These are phyloP conservation scores for Ernsta delagoae DNA, from an alignment of 2,888 invertebrate species.

Conservation along the genomic window DNA sequence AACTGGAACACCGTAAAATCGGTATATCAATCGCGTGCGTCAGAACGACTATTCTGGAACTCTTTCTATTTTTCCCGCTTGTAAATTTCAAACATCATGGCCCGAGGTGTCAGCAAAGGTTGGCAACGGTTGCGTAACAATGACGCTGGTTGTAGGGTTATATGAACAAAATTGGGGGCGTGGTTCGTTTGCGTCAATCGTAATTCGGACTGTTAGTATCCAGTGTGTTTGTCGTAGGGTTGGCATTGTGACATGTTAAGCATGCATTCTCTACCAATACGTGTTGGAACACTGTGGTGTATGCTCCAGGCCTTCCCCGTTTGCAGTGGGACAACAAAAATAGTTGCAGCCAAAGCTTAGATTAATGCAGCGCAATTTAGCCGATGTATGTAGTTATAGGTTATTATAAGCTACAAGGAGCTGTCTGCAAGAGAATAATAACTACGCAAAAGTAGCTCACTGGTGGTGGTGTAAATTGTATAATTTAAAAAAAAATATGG, in stretches of 20 bases:
- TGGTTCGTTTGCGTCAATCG: slow-evolving; percentile 47
- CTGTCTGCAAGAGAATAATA: too few relatives aligned
- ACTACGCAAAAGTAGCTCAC: too few relatives aligned
- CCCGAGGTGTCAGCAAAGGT: slow-evolving; percentile 44
- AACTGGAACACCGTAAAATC: background rate
- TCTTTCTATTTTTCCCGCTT: slow-evolving; percentile 1
- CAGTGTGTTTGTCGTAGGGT: background rate
- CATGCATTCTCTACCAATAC: too few relatives aligned
- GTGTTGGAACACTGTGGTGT: too few relatives aligned
- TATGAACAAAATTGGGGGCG: slow-evolving; percentile 50
- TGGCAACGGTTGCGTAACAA: slow-evolving; percentile 38
- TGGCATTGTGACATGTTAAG: background rate
- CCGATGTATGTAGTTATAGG: too few relatives aligned
- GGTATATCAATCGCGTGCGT: slow-evolving; percentile 6
- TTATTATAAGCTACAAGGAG: too few relatives aligned
- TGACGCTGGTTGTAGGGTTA: slow-evolving; percentile 47
- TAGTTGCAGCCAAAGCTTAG: too few relatives aligned
- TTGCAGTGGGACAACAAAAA: too few relatives aligned
- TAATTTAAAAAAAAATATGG: too few relatives aligned
- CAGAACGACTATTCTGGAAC: background rate
- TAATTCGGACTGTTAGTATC: slow-evolving; percentile 23
- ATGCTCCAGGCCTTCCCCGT: too few relatives aligned
- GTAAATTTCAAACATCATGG: slow-evolving; percentile 39
- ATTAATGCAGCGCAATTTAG: too few relatives aligned
- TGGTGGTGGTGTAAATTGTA: too few relatives aligned